Percentiles rank a stretch among this genome's conserved stretches.
Conservation (phyloP, 2,888 invertebrate species). For the Aphrophora alni region DNA sequence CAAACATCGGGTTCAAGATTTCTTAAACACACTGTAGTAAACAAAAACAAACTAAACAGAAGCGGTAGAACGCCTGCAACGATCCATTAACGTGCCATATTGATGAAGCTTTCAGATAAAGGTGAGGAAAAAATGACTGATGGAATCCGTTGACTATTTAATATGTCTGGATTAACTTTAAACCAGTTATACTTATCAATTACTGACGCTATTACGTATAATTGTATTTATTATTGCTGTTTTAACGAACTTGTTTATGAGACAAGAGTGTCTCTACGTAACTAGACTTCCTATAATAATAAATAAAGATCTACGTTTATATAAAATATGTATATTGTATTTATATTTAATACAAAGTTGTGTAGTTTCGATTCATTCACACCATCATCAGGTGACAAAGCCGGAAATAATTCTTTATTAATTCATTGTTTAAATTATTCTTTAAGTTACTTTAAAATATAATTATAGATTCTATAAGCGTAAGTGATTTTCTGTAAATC, state of each 20-base stretch:
- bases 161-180: background rate
- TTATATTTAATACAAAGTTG: no score
- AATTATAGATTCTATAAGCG: no score
- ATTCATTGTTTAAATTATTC: no score
- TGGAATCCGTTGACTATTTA: background rate
- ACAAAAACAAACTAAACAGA: background rate
- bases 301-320: no score
- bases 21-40: background rate
- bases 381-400: no score
- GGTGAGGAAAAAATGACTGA: background rate
- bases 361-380: no score
- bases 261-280: no score
- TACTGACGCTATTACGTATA: background rate
- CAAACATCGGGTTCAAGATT: background rate
- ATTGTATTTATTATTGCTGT: background rate
- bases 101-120: background rate
- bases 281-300: no score
- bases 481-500: no score
- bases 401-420: no score
- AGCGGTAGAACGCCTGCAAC: background rate
- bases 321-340: no score
- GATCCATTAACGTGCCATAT: constrained; percentile 1
- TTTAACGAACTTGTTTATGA: background rate
- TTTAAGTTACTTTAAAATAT: no score
- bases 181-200: background rate